phyloP scores from a whole-genome alignment of 2,888 invertebrate genomes.

The Lithophane leautieri region DNA sequence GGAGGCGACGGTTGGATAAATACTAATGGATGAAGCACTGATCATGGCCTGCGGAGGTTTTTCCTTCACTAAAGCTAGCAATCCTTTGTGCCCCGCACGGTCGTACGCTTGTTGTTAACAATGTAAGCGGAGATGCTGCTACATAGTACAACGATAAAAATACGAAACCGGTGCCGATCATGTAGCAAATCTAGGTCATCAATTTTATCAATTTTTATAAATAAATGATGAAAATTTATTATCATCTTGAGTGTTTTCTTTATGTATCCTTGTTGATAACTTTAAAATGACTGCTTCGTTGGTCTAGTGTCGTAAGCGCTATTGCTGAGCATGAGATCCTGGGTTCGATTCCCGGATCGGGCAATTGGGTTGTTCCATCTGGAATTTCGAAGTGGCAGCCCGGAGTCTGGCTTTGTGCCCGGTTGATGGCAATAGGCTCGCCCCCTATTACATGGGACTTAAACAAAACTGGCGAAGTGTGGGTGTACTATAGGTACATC shows the following conservation, averaged over 20 bases:
- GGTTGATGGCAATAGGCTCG: too few species aligned
- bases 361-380: too few species aligned
- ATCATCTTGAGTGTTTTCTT: neutral
- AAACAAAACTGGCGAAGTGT: too few species aligned
- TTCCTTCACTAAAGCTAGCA: neutral
- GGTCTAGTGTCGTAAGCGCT: too few species aligned
- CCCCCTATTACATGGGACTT: too few species aligned
- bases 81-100: neutral
- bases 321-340: too few species aligned
- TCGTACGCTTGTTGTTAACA: too few species aligned
- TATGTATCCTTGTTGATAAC: neutral
- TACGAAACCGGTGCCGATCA: neutral
- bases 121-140: neutral
- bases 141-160: neutral
- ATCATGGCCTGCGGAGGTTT: neutral
- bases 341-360: too few species aligned
- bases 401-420: too few species aligned
- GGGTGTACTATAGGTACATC: too few species aligned
- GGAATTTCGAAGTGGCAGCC: too few species aligned
- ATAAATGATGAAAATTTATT: neutral
- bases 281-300: neutral
- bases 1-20: neutral
- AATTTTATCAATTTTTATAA: neutral
- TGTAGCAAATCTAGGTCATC: neutral
- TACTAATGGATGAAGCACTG: neutral